Evolutionary conservation across 2,113 vertebrate species (phyloP), one percentile per base, ranked within the genome.

Genomic region (Pseudolaguvia tuberculata): DNA sequence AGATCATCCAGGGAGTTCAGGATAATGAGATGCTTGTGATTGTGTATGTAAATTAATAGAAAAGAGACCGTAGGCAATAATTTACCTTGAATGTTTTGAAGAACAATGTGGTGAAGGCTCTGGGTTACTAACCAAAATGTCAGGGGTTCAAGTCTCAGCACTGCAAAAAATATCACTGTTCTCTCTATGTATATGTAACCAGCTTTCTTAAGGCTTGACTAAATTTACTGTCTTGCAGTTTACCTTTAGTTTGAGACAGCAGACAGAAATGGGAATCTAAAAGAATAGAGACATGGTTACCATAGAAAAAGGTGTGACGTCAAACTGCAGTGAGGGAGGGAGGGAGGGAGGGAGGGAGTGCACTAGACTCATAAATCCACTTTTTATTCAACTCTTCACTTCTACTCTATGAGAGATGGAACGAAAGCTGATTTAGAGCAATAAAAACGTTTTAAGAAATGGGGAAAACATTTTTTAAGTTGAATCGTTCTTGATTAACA

Each of bases 291-390:
- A 35, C 20, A 47, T 23, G 65, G 74, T 76, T 76, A 67, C 55
- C 55, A 76, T 76, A 59, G 74, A 45, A 59, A 59, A 23, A 23
- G 45, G 23, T 67, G 52, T 75, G 61, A 74, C 72, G 72, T 74
- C 72, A 74, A 51, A 50, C 63, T 67, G 48, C 52, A 29, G 42
- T 31, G 65, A 21, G 20, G 63, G 42, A 50, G 52, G 56, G 45
- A 45, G 25, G n/a, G n/a, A 29, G 42, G 21, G 65, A 21, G 20
- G 63, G 42, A 50, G 52, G 56, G 45, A 45, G 25, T 50, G 21
- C 25, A 14, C 55, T 50, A 31, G 70, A 59, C 55, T 29, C n/a
- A n/a, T 59, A 35, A 39, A 55, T 27, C n/a, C 51, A 39, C 29
- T n/a, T 70, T 31, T 21, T 42, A 55, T 70, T 56, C n/a, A 23